Base-by-base conservation (phyloP, 2,888 invertebrate genomes). In the Calliopum simillimum region DNA sequence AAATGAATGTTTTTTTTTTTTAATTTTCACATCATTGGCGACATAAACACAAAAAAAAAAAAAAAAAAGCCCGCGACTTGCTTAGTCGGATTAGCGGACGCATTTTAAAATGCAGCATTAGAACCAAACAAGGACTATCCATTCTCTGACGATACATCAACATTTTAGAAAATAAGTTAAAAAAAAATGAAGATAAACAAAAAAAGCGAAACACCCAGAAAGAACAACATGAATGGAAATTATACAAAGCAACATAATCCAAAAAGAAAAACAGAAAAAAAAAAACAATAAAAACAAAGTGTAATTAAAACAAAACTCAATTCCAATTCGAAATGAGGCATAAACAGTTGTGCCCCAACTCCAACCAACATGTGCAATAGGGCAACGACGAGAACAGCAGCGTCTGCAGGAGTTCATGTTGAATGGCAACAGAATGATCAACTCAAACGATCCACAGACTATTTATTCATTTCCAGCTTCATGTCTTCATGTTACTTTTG, bases 281-380 rank as follows among this genome's bases (percentile, higher is more conserved):
- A 3, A 19, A 21, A 19, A 5, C 16, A 51, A 3, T 16, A 51
- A 51, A 51, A 51, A 16, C 16, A 51, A 23, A 12, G 14, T 14
- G 21, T 23, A 8, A 21, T n/a, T 23, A 23, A 25, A 25, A 51
- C 16, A 51, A 21, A 59, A 62, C 21, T 62, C 46, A 21, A 46
- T 62, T 62, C 46, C 46, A 47, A 62, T 23, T 21, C 21, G 61
- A 62, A 62, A 46, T 62, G 61, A 62, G 44, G 59, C 59, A 21
- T 59, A 19, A 19, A 59, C 59, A 59, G 59, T n/a, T n/a, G n/a
- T 16, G n/a, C 2, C 44, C 59, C 16, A 59, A 25, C 23, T 14
- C 8, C 13, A 62, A 44, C 8, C 13, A 62, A 44, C 23, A 62
- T 44, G 23, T 23, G 46, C 61, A 21, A 19, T 13, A 62, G 19